Percentiles rank a stretch among this genome's conserved stretches.
phyloP scores from a whole-genome alignment of 2,113 vertebrate species.

The Irena cyanogastra region DNA sequence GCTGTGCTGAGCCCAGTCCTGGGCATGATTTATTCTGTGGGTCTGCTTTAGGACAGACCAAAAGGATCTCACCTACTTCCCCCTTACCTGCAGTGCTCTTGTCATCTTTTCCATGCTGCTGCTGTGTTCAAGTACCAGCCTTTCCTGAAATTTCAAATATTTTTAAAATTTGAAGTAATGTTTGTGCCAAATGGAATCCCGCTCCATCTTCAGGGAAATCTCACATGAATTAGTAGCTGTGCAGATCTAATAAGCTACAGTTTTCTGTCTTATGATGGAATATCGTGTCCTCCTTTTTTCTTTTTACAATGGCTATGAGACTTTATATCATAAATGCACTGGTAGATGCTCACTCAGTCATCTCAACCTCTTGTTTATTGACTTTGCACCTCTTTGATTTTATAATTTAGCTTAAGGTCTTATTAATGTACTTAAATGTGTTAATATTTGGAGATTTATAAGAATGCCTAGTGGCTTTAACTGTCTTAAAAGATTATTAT shows the following conservation, averaged over 20 bases:
- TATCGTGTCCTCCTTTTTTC: neutral
- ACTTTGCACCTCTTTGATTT: neutral
- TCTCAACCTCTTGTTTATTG: neutral
- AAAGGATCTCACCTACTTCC: neutral
- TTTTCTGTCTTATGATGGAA: neutral
- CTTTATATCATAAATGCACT: rapidly evolving
- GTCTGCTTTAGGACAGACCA: neutral
- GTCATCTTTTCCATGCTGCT: neutral
- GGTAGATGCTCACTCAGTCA: neutral
- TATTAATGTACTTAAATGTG: neutral
- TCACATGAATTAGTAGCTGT: neutral
- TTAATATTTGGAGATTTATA: neutral
- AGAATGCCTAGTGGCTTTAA: neutral
- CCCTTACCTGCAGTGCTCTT: neutral
- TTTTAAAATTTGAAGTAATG: neutral
- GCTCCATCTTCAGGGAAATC: neutral
- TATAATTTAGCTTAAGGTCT: neutral
- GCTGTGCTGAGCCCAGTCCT: neutral
- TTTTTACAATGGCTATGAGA: neutral
- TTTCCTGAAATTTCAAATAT: neutral
- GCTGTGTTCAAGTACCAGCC: neutral
- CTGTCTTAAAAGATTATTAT: neutral
- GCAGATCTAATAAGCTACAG: neutral
- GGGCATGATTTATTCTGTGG: neutral
- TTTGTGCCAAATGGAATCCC: neutral